Percentiles rank a stretch among this genome's conserved stretches.
Evolutionary conservation across 2,888 invertebrate species (phyloP).

Genomic region (Drosophila demipolita): DNA sequence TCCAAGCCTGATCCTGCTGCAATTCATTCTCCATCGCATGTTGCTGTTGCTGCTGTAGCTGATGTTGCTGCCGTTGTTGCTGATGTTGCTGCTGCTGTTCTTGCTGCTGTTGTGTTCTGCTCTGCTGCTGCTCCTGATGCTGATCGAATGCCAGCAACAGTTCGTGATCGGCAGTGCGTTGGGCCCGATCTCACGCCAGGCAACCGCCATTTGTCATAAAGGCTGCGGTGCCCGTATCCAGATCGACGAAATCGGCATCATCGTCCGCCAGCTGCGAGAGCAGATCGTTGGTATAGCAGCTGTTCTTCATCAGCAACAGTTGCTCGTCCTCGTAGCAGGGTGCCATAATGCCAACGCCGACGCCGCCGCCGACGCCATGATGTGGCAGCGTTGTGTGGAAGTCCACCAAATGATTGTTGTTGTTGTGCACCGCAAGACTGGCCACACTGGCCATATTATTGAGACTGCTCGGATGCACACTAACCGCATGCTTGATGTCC

Average conservation of each 20-base stretch:
- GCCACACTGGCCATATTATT: constrained; percentile 70
- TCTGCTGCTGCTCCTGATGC: constrained; percentile 33
- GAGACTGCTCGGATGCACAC: constrained; percentile 74
- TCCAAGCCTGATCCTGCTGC: constrained; percentile 66
- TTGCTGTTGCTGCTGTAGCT: constrained; percentile 22
- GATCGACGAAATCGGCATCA: constrained; percentile 84
- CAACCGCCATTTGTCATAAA: constrained; percentile 84
- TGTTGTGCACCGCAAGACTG: constrained; percentile 57
- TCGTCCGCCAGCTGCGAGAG: constrained; percentile 82
- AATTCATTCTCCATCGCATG: constrained; percentile 26
- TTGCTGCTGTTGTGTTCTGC: constrained; percentile 33
- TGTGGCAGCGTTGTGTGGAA: constrained; percentile 63
- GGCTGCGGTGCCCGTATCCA: constrained; percentile 84
- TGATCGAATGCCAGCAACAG: constrained; percentile 59
- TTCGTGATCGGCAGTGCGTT: constrained; percentile 60
- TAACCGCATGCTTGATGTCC: constrained; percentile 83
- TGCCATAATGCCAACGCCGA: constrained; percentile 69
- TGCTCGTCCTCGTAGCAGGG: constrained; percentile 82
- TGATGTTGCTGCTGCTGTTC: constrained; percentile 37
- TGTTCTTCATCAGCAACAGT: constrained; percentile 82
- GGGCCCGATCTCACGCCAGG: constrained; percentile 83
- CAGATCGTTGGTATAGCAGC: constrained; percentile 81
- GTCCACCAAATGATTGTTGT: constrained; percentile 71
- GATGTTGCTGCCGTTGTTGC: constrained; percentile 17
- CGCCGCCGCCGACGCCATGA: constrained; percentile 59